A percentile compares a stretch with the other conserved stretches of the same genome.
phyloP scores from a whole-genome alignment of 2,888 invertebrate species.

The Amphipoea oculea region DNA sequence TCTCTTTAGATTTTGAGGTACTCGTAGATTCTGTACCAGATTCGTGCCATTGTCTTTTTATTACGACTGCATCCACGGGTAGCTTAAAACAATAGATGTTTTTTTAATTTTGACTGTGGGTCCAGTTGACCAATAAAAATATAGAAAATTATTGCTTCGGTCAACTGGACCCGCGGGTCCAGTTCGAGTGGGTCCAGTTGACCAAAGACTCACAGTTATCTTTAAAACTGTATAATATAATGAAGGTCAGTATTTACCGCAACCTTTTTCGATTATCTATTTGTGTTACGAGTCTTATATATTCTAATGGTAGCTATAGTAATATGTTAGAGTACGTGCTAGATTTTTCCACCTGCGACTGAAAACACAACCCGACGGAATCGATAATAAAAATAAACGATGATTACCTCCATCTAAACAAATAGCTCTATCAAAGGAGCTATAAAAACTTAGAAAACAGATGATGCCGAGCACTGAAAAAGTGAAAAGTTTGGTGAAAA shows the following conservation, averaged over 20 bases:
- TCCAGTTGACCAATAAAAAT: too few species aligned
- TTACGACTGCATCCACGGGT: too few species aligned
- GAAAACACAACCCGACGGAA: background rate
- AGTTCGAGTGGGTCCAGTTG: too few species aligned
- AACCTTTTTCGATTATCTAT: background rate
- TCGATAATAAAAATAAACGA: slow-evolving; percentile 24
- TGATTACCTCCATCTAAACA: slow-evolving; percentile 5
- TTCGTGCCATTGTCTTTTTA: too few species aligned
- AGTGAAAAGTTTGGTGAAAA: background rate
- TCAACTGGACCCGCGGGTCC: too few species aligned
- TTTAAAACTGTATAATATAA: too few species aligned
- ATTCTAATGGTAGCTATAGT: background rate
- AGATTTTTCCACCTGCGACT: slow-evolving; percentile 11
- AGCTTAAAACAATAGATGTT: too few species aligned
- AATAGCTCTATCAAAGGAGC: slow-evolving; percentile 6
- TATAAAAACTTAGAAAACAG: background rate
- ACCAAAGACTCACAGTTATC: too few species aligned
- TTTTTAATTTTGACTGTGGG: too few species aligned
- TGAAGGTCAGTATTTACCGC: background rate
- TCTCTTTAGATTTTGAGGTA: too few species aligned
- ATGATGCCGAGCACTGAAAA: background rate
- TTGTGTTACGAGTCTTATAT: background rate
- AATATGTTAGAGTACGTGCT: background rate
- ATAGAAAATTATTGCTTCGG: too few species aligned
- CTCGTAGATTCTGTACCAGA: too few species aligned